Percentiles rank a stretch among this genome's conserved stretches.
Conservation (phyloP, 64 coral and sea anemone species). For the Astreopora myriophthalma region DNA sequence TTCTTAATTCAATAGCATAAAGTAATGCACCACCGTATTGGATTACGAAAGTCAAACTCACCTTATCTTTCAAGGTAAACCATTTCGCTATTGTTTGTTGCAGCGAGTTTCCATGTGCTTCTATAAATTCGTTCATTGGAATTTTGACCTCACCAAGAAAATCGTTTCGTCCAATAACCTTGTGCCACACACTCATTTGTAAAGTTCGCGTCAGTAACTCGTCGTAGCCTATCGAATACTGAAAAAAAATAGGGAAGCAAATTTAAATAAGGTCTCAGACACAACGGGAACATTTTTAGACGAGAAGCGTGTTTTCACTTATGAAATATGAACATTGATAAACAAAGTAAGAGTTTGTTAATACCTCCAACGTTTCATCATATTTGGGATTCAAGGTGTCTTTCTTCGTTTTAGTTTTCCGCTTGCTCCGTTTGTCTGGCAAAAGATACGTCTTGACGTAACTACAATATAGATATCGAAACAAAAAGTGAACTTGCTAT, state of each 20-base stretch:
- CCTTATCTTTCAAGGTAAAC: slow-evolving; percentile 40
- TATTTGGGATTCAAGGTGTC: slow-evolving; percentile 90
- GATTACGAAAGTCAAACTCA: not conserved
- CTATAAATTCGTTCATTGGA: slow-evolving; percentile 63
- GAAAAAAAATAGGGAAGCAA: not conserved
- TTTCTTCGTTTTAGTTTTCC: slow-evolving; percentile 78
- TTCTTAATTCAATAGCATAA: too few species aligned
- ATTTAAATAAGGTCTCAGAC: not conserved
- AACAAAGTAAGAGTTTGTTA: not conserved
- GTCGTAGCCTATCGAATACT: slow-evolving; percentile 90
- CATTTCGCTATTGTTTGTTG: slow-evolving; percentile 34
- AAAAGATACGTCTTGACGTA: slow-evolving; percentile 95
- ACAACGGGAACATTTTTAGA: too few species aligned
- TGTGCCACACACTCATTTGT: slow-evolving; percentile 86
- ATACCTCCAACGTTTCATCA: slow-evolving; percentile 82
- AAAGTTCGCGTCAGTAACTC: slow-evolving; percentile 85
- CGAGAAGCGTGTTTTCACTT: not conserved
- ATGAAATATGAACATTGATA: too few species aligned
- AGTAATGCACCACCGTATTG: not conserved
- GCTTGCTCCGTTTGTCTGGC: slow-evolving; percentile 91
- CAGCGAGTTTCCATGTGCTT: slow-evolving; percentile 24
- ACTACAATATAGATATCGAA: slow-evolving; percentile 11
- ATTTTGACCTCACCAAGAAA: slow-evolving; percentile 91
- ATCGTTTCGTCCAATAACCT: slow-evolving; percentile 74
- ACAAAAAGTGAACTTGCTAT: too few species aligned